Conservation (phyloP, 2,888 invertebrate species). For the Drosophila nr. perissopoda region DNA sequence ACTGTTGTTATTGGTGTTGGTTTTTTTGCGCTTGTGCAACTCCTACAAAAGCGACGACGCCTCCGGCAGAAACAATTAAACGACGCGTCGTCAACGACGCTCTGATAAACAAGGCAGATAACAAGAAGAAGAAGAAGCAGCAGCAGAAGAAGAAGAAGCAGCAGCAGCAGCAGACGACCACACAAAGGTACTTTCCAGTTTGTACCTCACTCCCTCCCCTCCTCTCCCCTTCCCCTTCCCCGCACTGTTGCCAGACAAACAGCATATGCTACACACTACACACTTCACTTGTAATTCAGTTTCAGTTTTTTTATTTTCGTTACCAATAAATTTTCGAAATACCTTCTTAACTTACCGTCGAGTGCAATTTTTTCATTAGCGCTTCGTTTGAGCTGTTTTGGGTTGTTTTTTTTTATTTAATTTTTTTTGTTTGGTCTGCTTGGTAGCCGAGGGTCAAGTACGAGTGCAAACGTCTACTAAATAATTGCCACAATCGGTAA, state of each 20-base stretch:
- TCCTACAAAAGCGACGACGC: slow-evolving; percentile 64
- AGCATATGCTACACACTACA: slow-evolving; percentile 71
- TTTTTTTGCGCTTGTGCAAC: slow-evolving; percentile 45
- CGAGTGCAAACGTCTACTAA: slow-evolving; percentile 56
- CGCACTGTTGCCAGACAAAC: slow-evolving; percentile 14
- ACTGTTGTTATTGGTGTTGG: slow-evolving; percentile 34
- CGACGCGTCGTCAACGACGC: slow-evolving; percentile 58
- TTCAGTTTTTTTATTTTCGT: slow-evolving; percentile 40
- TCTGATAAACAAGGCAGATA: slow-evolving; percentile 71
- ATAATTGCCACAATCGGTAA: slow-evolving; percentile 71
- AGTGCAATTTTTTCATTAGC: slow-evolving; percentile 75
- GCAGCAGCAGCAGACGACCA: slow-evolving; percentile 40
- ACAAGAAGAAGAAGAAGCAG: slow-evolving; percentile 23
- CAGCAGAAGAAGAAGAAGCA: slow-evolving; percentile 7
- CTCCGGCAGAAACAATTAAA: slow-evolving; percentile 70
- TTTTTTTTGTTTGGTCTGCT: slow-evolving; percentile 8
- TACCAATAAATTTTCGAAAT: slow-evolving; percentile 73
- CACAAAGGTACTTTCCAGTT: slow-evolving; percentile 36
- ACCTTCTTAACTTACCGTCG: slow-evolving; percentile 65
- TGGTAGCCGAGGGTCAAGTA: slow-evolving; percentile 55
- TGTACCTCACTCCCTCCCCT: neutral
- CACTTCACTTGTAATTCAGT: slow-evolving; percentile 50
- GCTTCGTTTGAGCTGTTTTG: slow-evolving; percentile 43
- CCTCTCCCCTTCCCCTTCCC: neutral
- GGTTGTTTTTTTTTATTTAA: slow-evolving; percentile 15